Base-by-base conservation (phyloP, 92 coral and sea anemone species). In the Porites rus region DNA sequence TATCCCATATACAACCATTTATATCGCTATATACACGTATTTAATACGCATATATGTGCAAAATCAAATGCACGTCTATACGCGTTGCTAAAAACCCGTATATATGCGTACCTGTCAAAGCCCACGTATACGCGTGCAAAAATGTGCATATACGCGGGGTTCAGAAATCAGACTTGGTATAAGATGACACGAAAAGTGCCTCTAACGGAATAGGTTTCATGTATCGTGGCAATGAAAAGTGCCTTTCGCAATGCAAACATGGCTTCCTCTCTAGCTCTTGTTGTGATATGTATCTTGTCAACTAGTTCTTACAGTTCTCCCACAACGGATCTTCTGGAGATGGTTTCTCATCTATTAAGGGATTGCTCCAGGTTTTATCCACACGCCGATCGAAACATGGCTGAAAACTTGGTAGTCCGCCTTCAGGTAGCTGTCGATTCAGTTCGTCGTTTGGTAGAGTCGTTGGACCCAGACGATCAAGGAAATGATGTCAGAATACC, bases 151-250 rank as follows among this genome's bases (percentile, higher is more conserved):
- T 71, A 71, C 14, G 75, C 75, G 75, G 75, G 75, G 20, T 46
- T 71, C 21, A 22, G 24, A 71, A 18, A 18, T 66, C 38, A 8
- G 12, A 6, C 20, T 16, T 43, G 75, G 54, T 72, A 72, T 73
- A 73, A 7, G 62, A 6, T 19, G 50, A 63, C 77, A 51, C 63
- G 77, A 73, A 52, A 73, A 73, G 62, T 73, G 61, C 77, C 77
- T 73, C 17, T 11, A n/a, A 19, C 28, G 11, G 58, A 43, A 71
- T 43, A 71, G 75, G 11, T 24, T 46, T 11, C 20, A 71, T 71
- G 75, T 71, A 71, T 71, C 54, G 17, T 71, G 58, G 75, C 24
- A 71, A 71, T 14, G 75, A 71, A 71, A 71, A 46, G 75, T 71
- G 75, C 75, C 75, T 71, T 71, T 16, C 16, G 58, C 21, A n/a